Percentiles rank a stretch among this genome's conserved stretches.
Conservation (phyloP, 2,797 vertebrate genomes). For the Nannoperca australis region DNA sequence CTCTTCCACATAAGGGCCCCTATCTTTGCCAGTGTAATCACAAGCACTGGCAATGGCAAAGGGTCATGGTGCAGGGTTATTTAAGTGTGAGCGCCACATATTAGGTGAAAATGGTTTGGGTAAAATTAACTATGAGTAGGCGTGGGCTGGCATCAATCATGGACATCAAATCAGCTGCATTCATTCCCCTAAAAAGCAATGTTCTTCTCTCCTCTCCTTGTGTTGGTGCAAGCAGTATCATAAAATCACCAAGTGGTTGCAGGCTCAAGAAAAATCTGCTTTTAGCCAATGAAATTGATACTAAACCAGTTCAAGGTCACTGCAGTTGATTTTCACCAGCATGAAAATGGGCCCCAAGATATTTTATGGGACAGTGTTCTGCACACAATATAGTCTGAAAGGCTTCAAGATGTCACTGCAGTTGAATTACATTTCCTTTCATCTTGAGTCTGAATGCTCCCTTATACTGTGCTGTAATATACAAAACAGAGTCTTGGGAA, state of each 20-base stretch:
- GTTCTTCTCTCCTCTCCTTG: conserved; percentile 12
- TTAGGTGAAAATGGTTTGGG: conserved; percentile 2
- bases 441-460: conserved; percentile 8
- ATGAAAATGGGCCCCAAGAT: conserved; percentile 55
- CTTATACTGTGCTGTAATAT: not conserved
- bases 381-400: conserved; percentile 44
- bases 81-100: not conserved
- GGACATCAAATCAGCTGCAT: conserved; percentile 33
- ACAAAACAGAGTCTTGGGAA: not conserved
- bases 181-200: conserved; percentile 36
- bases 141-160: conserved; percentile 33
- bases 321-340: conserved; percentile 61
- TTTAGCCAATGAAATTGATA: conserved; percentile 51
- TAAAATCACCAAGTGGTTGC: conserved; percentile 48
- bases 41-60: not conserved
- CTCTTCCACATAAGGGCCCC: not conserved
- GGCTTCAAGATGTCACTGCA: conserved; percentile 40
- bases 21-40: not conserved
- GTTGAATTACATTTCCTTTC: conserved; percentile 51
- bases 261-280: conserved; percentile 53
- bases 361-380: conserved; percentile 61
- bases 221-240: conserved; percentile 24
- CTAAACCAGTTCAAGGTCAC: conserved; percentile 55
- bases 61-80: conserved; percentile 1
- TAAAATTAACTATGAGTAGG: conserved; percentile 24